Base-by-base conservation (phyloP, 1,140 invertebrate species). In the Dinoponera quadriceps region DNA sequence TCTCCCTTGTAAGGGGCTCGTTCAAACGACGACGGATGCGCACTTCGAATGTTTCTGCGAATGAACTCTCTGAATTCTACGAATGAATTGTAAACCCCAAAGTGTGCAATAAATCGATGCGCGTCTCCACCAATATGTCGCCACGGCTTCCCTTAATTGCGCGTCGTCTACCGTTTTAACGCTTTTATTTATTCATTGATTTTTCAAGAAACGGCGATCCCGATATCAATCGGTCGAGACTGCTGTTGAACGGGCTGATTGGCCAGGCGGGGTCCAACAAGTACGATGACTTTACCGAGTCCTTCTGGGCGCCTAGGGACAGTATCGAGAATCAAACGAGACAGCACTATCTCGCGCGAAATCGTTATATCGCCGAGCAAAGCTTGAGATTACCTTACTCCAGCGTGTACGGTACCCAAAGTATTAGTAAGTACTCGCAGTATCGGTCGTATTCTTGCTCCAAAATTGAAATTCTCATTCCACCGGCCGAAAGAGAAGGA, bases 301-400 rank as follows among this genome's bases (percentile, higher is more conserved):
- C 91, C 0, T 92, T 89, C 65, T 93, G 93, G 92, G 87, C 84
- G 1, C 77, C 90, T 49, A 91, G 86, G 85, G 92, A 91, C 88
- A 93, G 85, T 85, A 85, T 83, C 38, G 90, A 88, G 87, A 94
- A 82, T 90, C 95, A 89, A 94, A 94, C 84, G 92, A 96, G 96
- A 82, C 95, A 96, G 77, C 95, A 96, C 85, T 96, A 96, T 89
- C 84, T 96, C 18, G 92, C 92, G 11, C 95, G 95, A 91, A 95
- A 95, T 77, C 93, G 96, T 86, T 96, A 96, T 75, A 92, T 96
- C 55, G 94, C 95, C 69, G 96, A 95, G 54, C 94, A 94, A 80
- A 94, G 84, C 81, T 87, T 92, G 7, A 93, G 94, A 74, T 87
- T 94, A 81, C 92, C 94, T 11, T 93, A 93, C 86, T 91, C 93